Conservation (phyloP, 2,888 invertebrate genomes). For the Leptopilina myrica region DNA sequence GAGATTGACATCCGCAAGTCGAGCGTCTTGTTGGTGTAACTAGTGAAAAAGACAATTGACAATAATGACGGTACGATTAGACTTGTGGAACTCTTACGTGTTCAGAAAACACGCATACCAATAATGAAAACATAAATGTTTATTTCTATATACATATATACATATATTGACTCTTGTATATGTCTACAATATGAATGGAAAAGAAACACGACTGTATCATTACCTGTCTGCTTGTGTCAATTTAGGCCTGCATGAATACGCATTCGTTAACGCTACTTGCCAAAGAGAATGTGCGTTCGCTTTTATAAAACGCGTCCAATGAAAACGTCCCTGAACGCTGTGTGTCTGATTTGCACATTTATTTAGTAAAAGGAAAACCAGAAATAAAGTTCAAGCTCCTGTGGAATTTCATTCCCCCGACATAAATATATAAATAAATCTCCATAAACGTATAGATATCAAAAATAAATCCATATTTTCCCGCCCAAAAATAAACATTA, state of each 20-base stretch:
- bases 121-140: neutral
- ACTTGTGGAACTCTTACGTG: slow-evolving; percentile 16
- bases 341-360: slow-evolving; percentile 21
- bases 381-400: slow-evolving; percentile 34
- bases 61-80: slow-evolving; percentile 27
- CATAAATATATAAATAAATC: no score
- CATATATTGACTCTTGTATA: neutral
- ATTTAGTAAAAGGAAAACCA: slow-evolving; percentile 38
- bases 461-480: no score
- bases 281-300: slow-evolving; percentile 37
- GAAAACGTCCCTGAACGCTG: slow-evolving; percentile 33
- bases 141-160: neutral
- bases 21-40: slow-evolving; percentile 8
- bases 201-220: neutral
- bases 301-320: slow-evolving; percentile 22
- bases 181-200: neutral
- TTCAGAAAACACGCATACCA: slow-evolving; percentile 3
- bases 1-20: slow-evolving; percentile 13
- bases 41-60: slow-evolving; percentile 23
- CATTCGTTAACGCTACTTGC: slow-evolving; percentile 22
- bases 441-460: no score
- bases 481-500: no score
- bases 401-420: neutral
- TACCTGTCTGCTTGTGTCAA: slow-evolving; percentile 15
- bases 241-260: slow-evolving; percentile 21